Evolutionary conservation across 2,888 invertebrate genomes (phyloP).

Genomic region (Platycheirus albimanus): DNA sequence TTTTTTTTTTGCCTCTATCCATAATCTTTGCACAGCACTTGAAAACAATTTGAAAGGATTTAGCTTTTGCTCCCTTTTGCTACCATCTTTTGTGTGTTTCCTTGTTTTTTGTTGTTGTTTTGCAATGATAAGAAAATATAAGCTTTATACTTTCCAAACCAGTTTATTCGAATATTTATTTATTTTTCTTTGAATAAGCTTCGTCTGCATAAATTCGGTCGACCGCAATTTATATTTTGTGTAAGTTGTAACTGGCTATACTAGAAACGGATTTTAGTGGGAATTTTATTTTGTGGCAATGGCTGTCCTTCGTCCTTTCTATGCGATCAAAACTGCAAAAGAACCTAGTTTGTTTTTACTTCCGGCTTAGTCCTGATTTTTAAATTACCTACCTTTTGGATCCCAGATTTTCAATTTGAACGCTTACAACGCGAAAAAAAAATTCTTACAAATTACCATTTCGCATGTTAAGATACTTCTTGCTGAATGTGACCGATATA

Average conservation of each 20-base stretch:
- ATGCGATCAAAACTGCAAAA: neutral
- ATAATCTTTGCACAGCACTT: neutral
- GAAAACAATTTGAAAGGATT: neutral
- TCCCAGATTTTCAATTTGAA: constrained; percentile 6
- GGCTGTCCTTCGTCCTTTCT: neutral
- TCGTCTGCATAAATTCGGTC: constrained; percentile 2
- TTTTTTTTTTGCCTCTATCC: neutral
- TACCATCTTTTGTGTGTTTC: neutral
- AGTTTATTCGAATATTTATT: neutral
- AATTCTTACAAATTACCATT: constrained; percentile 12
- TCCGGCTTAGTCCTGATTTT: neutral
- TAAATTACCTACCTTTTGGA: neutral
- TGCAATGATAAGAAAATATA: neutral
- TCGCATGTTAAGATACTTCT: constrained; percentile 2
- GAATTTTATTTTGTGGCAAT: neutral
- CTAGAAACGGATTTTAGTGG: too few species aligned
- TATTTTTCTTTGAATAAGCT: neutral
- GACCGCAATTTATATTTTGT: neutral
- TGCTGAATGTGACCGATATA: neutral
- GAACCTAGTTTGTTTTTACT: neutral
- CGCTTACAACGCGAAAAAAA: neutral
- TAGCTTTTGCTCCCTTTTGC: neutral
- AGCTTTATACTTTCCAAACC: neutral
- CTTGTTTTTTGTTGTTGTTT: neutral
- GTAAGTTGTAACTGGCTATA: too few species aligned